Conservation (phyloP, 2,113 vertebrate species). For the Silurus asotus region DNA sequence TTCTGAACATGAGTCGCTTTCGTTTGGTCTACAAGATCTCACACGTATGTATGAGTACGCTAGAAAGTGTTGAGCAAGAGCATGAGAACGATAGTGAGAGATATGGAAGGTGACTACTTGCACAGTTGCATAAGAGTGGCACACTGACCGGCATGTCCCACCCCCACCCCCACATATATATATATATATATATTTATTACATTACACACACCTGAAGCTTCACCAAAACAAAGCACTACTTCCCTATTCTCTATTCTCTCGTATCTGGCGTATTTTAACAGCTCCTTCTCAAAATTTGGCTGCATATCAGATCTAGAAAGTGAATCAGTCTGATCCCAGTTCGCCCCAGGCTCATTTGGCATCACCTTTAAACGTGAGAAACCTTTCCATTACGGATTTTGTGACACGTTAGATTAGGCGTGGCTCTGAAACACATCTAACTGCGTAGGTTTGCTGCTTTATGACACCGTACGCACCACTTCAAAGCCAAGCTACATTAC, state of each 20-base stretch:
- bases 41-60: not conserved
- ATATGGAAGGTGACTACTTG: conserved; percentile 18
- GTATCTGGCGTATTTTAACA: not conserved
- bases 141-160: conserved; percentile 49
- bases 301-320: not conserved
- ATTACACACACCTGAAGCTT: conserved; percentile 47
- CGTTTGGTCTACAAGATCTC: no score
- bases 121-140: conserved; percentile 41
- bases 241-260: not conserved
- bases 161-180: conserved; percentile 29
- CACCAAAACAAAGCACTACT: not conserved
- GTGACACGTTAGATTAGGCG: not conserved
- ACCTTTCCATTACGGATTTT: not conserved
- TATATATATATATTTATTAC: not conserved
- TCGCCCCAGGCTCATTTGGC: not conserved
- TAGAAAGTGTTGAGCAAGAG: not conserved
- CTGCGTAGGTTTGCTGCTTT: not conserved
- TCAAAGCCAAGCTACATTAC: no score
- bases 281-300: conserved; percentile 47
- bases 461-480: no score
- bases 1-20: no score
- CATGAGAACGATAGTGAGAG: not conserved
- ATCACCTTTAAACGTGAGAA: not conserved
- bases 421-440: not conserved
- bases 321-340: not conserved